Evolutionary conservation across 2,113 vertebrate genomes (phyloP).

Genomic region (Hoplias malabaricus): DNA sequence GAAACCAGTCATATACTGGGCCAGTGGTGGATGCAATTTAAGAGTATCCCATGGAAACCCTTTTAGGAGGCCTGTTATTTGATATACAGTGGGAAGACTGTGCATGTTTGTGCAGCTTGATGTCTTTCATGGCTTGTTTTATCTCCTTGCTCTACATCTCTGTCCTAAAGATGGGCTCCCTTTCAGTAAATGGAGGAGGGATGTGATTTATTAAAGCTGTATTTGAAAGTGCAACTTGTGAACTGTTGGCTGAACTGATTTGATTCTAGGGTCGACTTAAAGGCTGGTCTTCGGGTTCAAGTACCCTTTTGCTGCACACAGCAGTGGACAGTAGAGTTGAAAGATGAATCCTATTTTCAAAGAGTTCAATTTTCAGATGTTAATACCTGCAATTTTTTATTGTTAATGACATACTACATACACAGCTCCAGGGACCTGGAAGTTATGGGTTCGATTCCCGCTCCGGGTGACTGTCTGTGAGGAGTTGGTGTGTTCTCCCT

Average conservation of each 20-base stretch:
- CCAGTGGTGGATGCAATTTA: conserved; percentile 13
- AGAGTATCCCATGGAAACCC: conserved; percentile 31
- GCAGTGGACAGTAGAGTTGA: not conserved
- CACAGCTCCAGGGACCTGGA: too few species aligned
- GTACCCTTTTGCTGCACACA: too few species aligned
- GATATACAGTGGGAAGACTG: conserved; percentile 16
- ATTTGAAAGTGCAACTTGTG: not conserved
- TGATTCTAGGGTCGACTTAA: not conserved
- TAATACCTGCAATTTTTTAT: too few species aligned
- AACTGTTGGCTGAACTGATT: not conserved
- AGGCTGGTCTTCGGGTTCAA: not conserved
- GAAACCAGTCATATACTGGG: conserved; percentile 19
- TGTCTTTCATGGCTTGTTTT: conserved; percentile 12
- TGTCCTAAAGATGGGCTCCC: not conserved
- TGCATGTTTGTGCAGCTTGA: conserved; percentile 41
- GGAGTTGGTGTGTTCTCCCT: too few species aligned
- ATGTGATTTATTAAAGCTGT: not conserved
- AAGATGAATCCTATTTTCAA: too few species aligned
- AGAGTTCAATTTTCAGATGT: too few species aligned
- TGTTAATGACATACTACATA: too few species aligned
- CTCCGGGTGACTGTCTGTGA: too few species aligned
- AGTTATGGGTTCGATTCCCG: too few species aligned
- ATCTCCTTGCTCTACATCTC: not conserved
- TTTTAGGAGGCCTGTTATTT: conserved; percentile 13
- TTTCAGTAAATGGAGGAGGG: not conserved